Evolutionary conservation across 2,113 vertebrate genomes (phyloP), one percentile per base, ranked within the genome.

Genomic region (Rhinolophus sinicus): DNA sequence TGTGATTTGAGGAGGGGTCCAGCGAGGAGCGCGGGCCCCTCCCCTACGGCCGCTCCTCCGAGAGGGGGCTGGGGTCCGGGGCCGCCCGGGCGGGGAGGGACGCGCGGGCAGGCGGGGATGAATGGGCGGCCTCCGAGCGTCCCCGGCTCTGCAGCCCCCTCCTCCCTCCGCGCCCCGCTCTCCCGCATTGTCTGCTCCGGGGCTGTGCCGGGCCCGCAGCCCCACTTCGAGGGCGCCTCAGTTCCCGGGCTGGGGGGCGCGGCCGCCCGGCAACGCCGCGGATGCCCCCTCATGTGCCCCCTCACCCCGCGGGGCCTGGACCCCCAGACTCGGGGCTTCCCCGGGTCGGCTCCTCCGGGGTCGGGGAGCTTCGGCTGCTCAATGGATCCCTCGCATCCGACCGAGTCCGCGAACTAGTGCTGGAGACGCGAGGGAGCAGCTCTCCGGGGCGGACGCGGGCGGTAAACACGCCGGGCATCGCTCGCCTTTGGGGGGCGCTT

Each of bases 1-100:
- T 28, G 89, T 14, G 93, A 1, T 47, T 19, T 62, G 93, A 54
- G 95, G 97, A 84, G 87, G 58, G 94, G 97, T 93, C 60, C 72
- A 90, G 92, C 16, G 33, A 1, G 47, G 70, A 44, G 77, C 30
- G 47, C 62, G 75, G 86, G 72, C 26, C 90, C 93, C 87, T 96
- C 91, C 94, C 88, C 73, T 35, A 40, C 50, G 76, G 85, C 69
- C 1, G 82, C 73, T 3, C 14, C 26, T 30, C 2, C 13, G 80
- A 67, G 52, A 24, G 19, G 88, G 52, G 56, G 67, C 12, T 33
- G 72, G 64, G 67, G 28, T 19, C 40, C 5, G 54, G 64, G n/a
- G 72, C 60, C 15, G 44, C 56, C 10, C 28, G 73, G 72, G 24
- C 6, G 6, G 44, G 73, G 69, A 12, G 65, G n/a, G 30, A 15